Evolutionary conservation across 1,140 invertebrate genomes (phyloP).

Genomic region (Lasioglossum albipes): DNA sequence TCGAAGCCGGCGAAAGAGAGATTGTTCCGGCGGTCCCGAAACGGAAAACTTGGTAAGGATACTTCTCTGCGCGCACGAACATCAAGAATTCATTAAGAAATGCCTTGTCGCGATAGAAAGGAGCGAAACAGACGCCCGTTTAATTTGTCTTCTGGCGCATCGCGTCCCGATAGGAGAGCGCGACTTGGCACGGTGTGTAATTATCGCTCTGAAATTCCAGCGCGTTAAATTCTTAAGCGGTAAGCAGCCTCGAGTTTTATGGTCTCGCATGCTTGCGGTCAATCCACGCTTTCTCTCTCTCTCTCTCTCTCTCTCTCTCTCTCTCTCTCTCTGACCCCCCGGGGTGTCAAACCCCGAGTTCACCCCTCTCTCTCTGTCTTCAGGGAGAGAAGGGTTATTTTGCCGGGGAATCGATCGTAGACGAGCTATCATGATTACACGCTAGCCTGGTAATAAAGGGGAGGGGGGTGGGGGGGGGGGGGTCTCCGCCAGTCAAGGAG

Average conservation of each 20-base stretch:
- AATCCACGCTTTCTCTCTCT: slow-evolving; percentile 6
- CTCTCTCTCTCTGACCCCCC: too few species aligned
- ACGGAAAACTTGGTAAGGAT: slow-evolving; percentile 37
- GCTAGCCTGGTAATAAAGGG: neutral
- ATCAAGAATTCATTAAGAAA: slow-evolving; percentile 64
- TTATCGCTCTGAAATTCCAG: slow-evolving; percentile 57
- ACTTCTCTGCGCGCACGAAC: slow-evolving; percentile 43
- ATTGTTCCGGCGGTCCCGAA: slow-evolving; percentile 28
- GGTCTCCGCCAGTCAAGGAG: neutral
- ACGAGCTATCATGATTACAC: neutral
- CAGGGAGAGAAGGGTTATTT: neutral
- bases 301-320: too few species aligned
- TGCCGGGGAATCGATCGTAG: neutral
- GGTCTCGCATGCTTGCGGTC: slow-evolving; percentile 29
- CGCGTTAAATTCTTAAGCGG: slow-evolving; percentile 44
- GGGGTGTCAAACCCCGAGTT: neutral
- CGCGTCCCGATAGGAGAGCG: slow-evolving; percentile 17
- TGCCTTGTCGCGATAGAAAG: slow-evolving; percentile 35
- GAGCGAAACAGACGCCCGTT: slow-evolving; percentile 48
- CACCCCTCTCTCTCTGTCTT: neutral
- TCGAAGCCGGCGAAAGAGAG: slow-evolving; percentile 1
- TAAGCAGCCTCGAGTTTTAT: slow-evolving; percentile 50
- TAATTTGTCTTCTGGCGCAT: slow-evolving; percentile 52
- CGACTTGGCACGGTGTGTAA: slow-evolving; percentile 58
- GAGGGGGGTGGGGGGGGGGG: neutral